Conservation (phyloP, 1,140 invertebrate species). For the Aporrectodea caliginosa region DNA sequence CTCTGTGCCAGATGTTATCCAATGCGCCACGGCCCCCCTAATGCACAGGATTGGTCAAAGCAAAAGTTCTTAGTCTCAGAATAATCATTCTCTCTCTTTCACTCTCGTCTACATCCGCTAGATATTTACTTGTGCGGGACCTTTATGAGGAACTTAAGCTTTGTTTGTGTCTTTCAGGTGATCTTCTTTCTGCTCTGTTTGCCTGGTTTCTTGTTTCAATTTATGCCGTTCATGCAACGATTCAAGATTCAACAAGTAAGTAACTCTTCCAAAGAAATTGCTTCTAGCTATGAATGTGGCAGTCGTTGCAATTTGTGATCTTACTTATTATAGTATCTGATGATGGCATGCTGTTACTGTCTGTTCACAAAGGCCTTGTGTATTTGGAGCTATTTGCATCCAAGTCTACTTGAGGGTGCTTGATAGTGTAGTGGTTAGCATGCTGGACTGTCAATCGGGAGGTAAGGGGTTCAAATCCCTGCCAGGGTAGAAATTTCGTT, state of each 20-base stretch:
- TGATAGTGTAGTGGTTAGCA: too few relatives aligned
- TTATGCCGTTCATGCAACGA: slow-evolving; percentile 45
- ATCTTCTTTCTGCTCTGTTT: slow-evolving; percentile 43
- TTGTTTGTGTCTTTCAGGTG: too few relatives aligned
- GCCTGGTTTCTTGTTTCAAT: slow-evolving; percentile 48
- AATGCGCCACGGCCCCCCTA: too few relatives aligned
- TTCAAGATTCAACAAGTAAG: slow-evolving; percentile 48
- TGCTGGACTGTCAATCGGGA: too few relatives aligned
- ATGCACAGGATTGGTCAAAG: too few relatives aligned
- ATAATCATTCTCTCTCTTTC: not conserved
- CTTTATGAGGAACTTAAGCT: too few relatives aligned
- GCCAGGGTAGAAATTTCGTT: not conserved
- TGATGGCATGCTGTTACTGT: not conserved
- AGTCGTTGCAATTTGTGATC: not conserved
- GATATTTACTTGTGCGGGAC: not conserved
- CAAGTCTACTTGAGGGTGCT: not conserved
- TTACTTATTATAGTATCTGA: not conserved
- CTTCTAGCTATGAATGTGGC: not conserved
- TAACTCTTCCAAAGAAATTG: not conserved
- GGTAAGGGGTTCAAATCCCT: too few relatives aligned
- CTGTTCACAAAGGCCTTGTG: not conserved
- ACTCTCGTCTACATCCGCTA: not conserved
- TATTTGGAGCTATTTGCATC: not conserved
- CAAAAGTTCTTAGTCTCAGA: too few relatives aligned
- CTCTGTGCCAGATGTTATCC: too few relatives aligned